phyloP scores from a whole-genome alignment of 2,797 vertebrate species.

The Bovichtus variegatus region DNA sequence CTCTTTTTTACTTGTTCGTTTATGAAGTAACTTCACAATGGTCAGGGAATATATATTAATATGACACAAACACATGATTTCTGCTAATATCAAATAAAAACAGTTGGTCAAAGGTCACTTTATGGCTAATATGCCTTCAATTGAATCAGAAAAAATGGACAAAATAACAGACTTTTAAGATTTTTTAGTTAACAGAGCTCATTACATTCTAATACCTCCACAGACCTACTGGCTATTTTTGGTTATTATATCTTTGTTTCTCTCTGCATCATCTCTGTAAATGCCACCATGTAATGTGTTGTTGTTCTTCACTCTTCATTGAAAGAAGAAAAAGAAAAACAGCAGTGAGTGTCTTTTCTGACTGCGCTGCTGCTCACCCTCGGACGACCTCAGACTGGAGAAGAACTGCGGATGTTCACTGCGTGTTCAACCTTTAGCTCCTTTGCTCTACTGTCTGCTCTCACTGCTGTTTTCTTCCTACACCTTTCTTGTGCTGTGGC shows the following conservation, averaged over 20 bases:
- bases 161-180: background rate
- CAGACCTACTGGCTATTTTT: background rate
- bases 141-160: background rate
- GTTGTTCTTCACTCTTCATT: background rate
- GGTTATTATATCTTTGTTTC: background rate
- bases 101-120: background rate
- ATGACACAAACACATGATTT: no score
- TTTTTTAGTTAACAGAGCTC: no score
- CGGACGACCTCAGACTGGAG: slow-evolving; percentile 7
- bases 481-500: background rate
- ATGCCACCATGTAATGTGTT: background rate
- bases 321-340: background rate
- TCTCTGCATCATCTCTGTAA: background rate
- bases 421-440: background rate
- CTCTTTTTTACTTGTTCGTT: no score
- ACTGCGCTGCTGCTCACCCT: background rate
- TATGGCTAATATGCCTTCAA: background rate
- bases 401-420: slow-evolving; percentile 19
- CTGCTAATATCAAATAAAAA: background rate
- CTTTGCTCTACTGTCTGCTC: background rate
- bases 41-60: no score
- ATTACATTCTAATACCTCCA: background rate
- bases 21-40: no score
- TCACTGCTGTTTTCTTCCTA: background rate
- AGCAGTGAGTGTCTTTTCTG: background rate